Percentiles rank a stretch among this genome's conserved stretches.
phyloP scores from a whole-genome alignment of 2,797 vertebrate species.

The Hylomyscus alleni region DNA sequence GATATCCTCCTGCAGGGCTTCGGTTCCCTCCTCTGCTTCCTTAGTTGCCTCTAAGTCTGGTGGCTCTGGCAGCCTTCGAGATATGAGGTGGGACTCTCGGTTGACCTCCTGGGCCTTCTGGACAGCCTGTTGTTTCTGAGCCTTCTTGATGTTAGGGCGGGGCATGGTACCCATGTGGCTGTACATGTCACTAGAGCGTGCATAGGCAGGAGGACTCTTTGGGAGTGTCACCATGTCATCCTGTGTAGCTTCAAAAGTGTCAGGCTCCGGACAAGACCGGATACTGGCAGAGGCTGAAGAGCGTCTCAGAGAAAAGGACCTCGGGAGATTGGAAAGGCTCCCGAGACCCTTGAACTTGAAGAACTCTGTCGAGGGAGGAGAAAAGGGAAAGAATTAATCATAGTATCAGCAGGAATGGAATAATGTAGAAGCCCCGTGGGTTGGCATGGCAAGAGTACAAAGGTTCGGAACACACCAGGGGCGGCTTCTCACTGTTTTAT shows the following conservation, averaged over 20 bases:
- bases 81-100: rapidly evolving
- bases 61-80: rapidly evolving
- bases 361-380: constrained; percentile 88
- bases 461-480: background rate
- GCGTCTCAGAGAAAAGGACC: constrained; percentile 88
- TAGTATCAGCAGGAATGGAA: background rate
- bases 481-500: background rate
- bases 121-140: constrained; percentile 74
- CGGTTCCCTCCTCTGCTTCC: background rate
- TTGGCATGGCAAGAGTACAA: background rate
- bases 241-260: constrained; percentile 85
- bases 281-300: constrained; percentile 45
- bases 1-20: background rate
- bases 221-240: constrained; percentile 92
- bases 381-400: constrained; percentile 7
- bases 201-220: constrained; percentile 91
- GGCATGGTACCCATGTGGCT: constrained; percentile 97
- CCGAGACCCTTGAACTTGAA: constrained; percentile 94
- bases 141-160: constrained; percentile 86
- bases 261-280: constrained; percentile 67
- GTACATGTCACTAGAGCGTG: constrained; percentile 94
- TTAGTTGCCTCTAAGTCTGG: background rate
- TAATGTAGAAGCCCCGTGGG: background rate
- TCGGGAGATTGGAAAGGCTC: constrained; percentile 92
- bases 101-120: constrained; percentile 60